Evolutionary conservation across 2,113 vertebrate species (phyloP), one percentile per base, ranked within the genome.

Genomic region (Colius striatus): DNA sequence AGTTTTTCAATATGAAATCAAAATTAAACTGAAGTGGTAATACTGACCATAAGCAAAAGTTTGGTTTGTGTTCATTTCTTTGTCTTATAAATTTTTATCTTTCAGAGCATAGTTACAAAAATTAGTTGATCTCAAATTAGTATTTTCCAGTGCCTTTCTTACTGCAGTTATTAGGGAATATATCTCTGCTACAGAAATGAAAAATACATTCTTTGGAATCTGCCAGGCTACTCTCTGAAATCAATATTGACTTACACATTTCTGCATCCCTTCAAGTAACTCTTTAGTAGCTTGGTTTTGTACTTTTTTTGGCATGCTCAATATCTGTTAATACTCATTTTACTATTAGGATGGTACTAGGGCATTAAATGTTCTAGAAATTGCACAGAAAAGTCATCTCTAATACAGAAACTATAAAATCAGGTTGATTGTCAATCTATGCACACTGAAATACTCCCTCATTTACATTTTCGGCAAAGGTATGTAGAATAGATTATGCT

Each of bases 141-240:
- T 68, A 50, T 90, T 79, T 79, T 29, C 36, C 45, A 68, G n/a
- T 57, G 54, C 11, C 10, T 84, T 84, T 72, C 53, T 65, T 53
- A 16, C 58, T 54, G 22, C 25, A 80, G 29, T 58, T 83, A 50
- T 32, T 45, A 66, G 27, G 41, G 16, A 10, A 58, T 43, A 22
- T 12, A 14, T 7, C 27, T 75, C 55, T 87, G 20, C 15, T 65
- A 19, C 2, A 2, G 41, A 72, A 74, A 21, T 16, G 3, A 82
- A 95, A 81, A 96, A 82, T 13, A 80, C 18, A 50, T 72, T 67
- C 10, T 84, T 79, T 53, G 51, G n/a, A 80, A 83, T 62, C 27
- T 72, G 32, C 51, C 48, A 57, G 50, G 16, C 10, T 84, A 9
- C 75, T 78, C 45, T 74, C 70, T 61, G 74, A 82, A 91, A 84